A percentile compares a stretch with the other conserved stretches of the same genome.
phyloP scores from a whole-genome alignment of 2,797 vertebrate species.

The Lutjanus argentimaculatus region DNA sequence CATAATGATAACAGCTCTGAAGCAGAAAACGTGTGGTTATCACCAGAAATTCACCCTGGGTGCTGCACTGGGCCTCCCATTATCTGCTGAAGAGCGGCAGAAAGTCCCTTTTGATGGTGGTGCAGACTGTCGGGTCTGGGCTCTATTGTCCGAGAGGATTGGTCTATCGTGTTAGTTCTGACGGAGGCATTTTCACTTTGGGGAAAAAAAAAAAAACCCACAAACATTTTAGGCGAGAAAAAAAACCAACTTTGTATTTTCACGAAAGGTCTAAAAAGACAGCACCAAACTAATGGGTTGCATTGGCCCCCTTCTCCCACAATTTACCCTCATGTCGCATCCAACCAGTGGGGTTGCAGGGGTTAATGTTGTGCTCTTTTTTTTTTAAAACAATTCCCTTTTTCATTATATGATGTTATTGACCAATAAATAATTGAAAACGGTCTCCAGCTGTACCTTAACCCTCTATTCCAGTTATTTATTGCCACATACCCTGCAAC shows the following conservation, averaged over 20 bases:
- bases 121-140: constrained; percentile 24
- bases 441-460: constrained; percentile 22
- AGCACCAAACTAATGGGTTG: background rate
- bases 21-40: constrained; percentile 51
- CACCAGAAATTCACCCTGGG: constrained; percentile 38
- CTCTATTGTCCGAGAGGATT: constrained; percentile 53
- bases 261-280: background rate
- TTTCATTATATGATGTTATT: constrained; percentile 50
- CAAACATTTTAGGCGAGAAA: background rate
- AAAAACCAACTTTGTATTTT: background rate
- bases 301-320: background rate
- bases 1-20: constrained; percentile 48
- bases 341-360: background rate
- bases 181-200: constrained; percentile 47
- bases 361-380: constrained; percentile 25
- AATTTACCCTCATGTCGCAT: constrained; percentile 29
- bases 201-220: constrained; percentile 32
- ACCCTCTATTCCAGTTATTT: constrained; percentile 39
- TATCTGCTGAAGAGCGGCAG: constrained; percentile 54
- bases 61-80: constrained; percentile 31
- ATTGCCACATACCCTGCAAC: constrained; percentile 14
- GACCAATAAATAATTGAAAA: constrained; percentile 56
- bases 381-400: constrained; percentile 29
- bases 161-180: constrained; percentile 45
- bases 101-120: constrained; percentile 43